phyloP scores from a whole-genome alignment of 2,797 vertebrate genomes.

The Channallabes apus region DNA sequence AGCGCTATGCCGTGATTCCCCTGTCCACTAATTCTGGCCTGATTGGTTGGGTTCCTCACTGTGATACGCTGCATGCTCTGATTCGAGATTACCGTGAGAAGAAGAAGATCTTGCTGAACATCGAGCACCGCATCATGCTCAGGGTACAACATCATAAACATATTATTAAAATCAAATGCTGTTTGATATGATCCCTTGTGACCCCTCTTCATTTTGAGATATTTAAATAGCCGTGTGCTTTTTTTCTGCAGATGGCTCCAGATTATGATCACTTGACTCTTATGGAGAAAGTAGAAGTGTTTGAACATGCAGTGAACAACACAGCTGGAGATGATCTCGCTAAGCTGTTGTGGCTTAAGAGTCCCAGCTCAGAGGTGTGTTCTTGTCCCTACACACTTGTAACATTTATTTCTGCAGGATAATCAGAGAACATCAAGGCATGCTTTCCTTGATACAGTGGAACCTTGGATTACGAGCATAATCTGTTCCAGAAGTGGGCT shows the following conservation, averaged over 20 bases:
- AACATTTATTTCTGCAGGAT: neutral
- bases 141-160: slow-evolving; percentile 72
- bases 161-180: neutral
- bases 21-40: slow-evolving; percentile 97
- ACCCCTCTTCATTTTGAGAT: neutral
- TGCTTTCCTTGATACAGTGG: neutral
- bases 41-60: slow-evolving; percentile 99
- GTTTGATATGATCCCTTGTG: neutral
- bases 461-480: too few species aligned
- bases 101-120: slow-evolving; percentile 98
- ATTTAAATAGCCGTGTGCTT: neutral
- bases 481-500: too few species aligned
- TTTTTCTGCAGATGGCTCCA: slow-evolving; percentile 87
- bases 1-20: slow-evolving; percentile 96
- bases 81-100: slow-evolving; percentile 98
- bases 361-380: slow-evolving; percentile 90
- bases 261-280: slow-evolving; percentile 98
- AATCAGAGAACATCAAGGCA: neutral
- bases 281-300: slow-evolving; percentile 99
- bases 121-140: slow-evolving; percentile 98
- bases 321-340: slow-evolving; percentile 96
- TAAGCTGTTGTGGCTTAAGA: slow-evolving; percentile 96
- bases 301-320: slow-evolving; percentile 97
- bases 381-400: neutral
- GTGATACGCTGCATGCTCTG: slow-evolving; percentile 94